phyloP scores from a whole-genome alignment of 1,140 invertebrate species.

The Musca vetustissima region DNA sequence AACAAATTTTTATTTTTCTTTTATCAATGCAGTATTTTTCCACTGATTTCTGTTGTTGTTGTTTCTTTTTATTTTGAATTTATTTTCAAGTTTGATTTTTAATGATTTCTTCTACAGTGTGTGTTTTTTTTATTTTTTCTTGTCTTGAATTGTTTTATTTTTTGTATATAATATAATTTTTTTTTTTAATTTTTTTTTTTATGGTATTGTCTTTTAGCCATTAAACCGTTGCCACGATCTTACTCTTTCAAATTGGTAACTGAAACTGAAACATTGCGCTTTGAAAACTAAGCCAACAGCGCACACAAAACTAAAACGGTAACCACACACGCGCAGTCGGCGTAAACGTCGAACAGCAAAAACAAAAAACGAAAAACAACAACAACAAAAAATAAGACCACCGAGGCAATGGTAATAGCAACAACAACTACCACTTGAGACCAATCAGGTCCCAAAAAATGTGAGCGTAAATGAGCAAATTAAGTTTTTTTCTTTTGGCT shows the following conservation, averaged over 20 bases:
- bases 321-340: neutral
- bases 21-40: too few species aligned
- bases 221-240: constrained; percentile 18
- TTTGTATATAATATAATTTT: neutral
- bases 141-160: neutral
- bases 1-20: too few species aligned
- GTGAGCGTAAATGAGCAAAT: too few species aligned
- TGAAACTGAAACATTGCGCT: constrained; percentile 21
- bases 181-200: neutral
- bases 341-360: too few species aligned
- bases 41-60: too few species aligned
- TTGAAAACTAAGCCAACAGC: neutral
- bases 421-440: too few species aligned
- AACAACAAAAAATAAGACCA: too few species aligned
- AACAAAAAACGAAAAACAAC: too few species aligned
- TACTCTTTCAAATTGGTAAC: constrained; percentile 24
- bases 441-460: too few species aligned
- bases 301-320: constrained; percentile 19
- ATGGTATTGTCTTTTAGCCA: neutral
- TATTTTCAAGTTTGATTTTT: neutral
- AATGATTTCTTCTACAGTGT: neutral
- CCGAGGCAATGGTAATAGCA: too few species aligned
- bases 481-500: too few species aligned
- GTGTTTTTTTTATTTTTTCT: neutral
- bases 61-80: too few species aligned